These are phyloP conservation scores for Scomber colias DNA, from an alignment of 2,113 vertebrate species.

Conservation along the genomic window DNA sequence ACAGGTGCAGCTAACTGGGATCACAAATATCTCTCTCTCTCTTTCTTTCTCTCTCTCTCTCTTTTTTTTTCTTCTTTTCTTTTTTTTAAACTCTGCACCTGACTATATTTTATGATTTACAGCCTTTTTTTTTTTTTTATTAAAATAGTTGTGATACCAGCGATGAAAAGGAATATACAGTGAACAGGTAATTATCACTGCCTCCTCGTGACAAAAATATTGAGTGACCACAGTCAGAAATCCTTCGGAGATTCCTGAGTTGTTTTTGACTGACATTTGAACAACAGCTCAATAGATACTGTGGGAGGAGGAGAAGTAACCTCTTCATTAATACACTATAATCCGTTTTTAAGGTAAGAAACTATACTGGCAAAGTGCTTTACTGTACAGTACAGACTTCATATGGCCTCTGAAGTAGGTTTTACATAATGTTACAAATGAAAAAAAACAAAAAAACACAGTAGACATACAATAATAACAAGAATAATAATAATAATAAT, in stretches of 20 bases:
- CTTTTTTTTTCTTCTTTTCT: neutral
- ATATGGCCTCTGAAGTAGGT: slow-evolving; percentile 73
- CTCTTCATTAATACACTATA: slow-evolving; percentile 38
- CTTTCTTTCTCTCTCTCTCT: slow-evolving; percentile 28
- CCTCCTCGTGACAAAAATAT: slow-evolving; percentile 50
- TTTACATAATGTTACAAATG: slow-evolving; percentile 38
- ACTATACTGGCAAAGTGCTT: slow-evolving; percentile 80
- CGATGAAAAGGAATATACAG: slow-evolving; percentile 41
- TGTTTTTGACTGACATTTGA: slow-evolving; percentile 46
- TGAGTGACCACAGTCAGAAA: slow-evolving; percentile 64
- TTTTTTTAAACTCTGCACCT: slow-evolving; percentile 23
- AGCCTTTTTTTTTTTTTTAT: slow-evolving; percentile 28
- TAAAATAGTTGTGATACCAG: slow-evolving; percentile 61
- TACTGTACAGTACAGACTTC: slow-evolving; percentile 78
- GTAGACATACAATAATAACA: slow-evolving; percentile 14
- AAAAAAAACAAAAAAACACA: slow-evolving; percentile 56
- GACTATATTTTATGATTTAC: slow-evolving; percentile 47
- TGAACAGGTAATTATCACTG: slow-evolving; percentile 23
- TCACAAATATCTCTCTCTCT: slow-evolving; percentile 37
- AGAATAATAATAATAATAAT: too few relatives aligned
- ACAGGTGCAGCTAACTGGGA: slow-evolving; percentile 58
- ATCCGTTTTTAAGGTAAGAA: slow-evolving; percentile 61
- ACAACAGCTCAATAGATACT: slow-evolving; percentile 53
- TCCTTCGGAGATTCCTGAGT: slow-evolving; percentile 65
- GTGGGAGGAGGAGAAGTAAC: slow-evolving; percentile 17